Percentiles rank a stretch among this genome's conserved stretches.
phyloP scores from a whole-genome alignment of 2,888 invertebrate genomes.

The Microplitis deprimator region DNA sequence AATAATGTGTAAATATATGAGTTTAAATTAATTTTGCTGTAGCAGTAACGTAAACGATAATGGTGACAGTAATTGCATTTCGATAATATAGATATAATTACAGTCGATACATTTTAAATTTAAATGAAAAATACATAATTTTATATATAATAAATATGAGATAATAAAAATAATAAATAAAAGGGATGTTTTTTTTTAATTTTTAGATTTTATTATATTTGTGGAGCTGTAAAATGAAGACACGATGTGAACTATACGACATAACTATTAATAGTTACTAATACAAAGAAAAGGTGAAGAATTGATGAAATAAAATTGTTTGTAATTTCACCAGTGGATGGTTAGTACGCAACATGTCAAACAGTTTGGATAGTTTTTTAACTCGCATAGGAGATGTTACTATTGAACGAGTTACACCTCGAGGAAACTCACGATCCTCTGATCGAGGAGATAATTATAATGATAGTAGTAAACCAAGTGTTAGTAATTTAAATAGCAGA shows the following conservation, averaged over 20 bases:
- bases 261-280: not conserved
- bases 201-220: not conserved
- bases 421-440: slow-evolving; percentile 56
- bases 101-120: too few species aligned
- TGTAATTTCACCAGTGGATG: slow-evolving; percentile 32
- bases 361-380: slow-evolving; percentile 74
- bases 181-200: not conserved
- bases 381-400: slow-evolving; percentile 77
- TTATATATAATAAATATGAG: not conserved
- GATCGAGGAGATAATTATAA: slow-evolving; percentile 50
- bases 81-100: too few species aligned
- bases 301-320: not conserved
- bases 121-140: too few species aligned
- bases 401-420: slow-evolving; percentile 73
- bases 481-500: slow-evolving; percentile 58
- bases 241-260: not conserved
- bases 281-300: not conserved
- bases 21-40: too few species aligned
- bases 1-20: too few species aligned
- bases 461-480: slow-evolving; percentile 53
- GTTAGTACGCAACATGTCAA: slow-evolving; percentile 61
- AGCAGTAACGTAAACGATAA: too few species aligned
- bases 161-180: not conserved
- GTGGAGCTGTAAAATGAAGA: not conserved
- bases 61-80: too few species aligned